These are phyloP conservation scores for Oryzaephilus surinamensis DNA, from an alignment of 1,140 invertebrate species.

Conservation along the genomic window DNA sequence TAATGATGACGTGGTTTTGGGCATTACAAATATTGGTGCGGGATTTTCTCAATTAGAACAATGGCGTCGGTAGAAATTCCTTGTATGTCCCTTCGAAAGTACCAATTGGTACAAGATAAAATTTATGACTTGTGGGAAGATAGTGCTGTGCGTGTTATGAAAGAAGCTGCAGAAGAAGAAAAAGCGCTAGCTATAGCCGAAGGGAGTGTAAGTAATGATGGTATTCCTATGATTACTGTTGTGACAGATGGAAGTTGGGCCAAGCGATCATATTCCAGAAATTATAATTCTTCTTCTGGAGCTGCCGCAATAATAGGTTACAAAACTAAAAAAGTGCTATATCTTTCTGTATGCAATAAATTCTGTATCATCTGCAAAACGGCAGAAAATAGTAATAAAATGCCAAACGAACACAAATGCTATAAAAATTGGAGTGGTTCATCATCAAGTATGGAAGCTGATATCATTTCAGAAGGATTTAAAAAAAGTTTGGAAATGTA, in stretches of 20 bases:
- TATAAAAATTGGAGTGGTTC: background rate
- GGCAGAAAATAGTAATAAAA: conserved; percentile 23
- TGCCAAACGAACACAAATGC: background rate
- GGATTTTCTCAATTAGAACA: too few relatives aligned
- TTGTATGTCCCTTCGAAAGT: too few relatives aligned
- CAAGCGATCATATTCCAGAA: conserved; percentile 21
- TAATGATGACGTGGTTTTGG: too few relatives aligned
- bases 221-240: conserved; percentile 21
- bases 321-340: conserved; percentile 28
- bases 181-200: conserved; percentile 11
- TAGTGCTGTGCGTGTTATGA: too few relatives aligned
- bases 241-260: conserved; percentile 22
- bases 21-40: too few relatives aligned
- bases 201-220: conserved; percentile 14
- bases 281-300: conserved; percentile 24
- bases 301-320: conserved; percentile 27
- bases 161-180: conserved; percentile 17
- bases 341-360: conserved; percentile 27
- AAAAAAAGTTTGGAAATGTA: background rate
- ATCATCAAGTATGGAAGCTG: conserved; percentile 1
- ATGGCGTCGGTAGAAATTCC: too few relatives aligned
- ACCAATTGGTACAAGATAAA: too few relatives aligned
- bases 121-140: too few relatives aligned
- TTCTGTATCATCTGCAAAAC: conserved; percentile 27
- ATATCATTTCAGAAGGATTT: conserved; percentile 3